Base-by-base conservation (phyloP, 2,113 vertebrate species). In the Coryphaenoides rupestris region DNA sequence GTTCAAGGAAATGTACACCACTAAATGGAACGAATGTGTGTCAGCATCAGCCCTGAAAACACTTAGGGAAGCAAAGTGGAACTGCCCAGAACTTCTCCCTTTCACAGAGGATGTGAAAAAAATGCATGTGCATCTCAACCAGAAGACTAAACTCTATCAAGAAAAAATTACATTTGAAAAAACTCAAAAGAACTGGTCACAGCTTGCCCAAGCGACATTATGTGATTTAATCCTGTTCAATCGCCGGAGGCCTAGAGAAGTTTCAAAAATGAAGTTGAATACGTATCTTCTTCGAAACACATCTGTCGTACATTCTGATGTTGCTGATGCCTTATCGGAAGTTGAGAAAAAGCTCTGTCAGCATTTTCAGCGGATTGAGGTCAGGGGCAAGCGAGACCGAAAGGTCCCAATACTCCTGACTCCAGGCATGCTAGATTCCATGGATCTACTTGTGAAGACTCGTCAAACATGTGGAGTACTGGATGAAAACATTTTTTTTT, bases 11-110 rank as follows among this genome's bases (percentile, higher is more conserved):
- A 23, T 70, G 24, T 67, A 52, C 53, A 55, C 62, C 1, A 56
- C 58, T 28, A 68, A 66, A 40, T 80, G 61, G 78, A 33, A 59
- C 66, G 63, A 66, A 19, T 21, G 21, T 10, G 61, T 74, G 24
- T 68, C 71, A n/a, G 14, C 63, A 28, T 22, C 61, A 26, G 62
- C 50, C 17, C 23, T 26, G 9, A 15, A 55, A 19, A 76, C 61
- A 59, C 55, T 76, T 1, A 60, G 23, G 57, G 58, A 81, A 28
- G 26, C 3, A 0, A 80, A 62, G 54, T 81, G 60, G 62, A 83
- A 79, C 23, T 63, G 53, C 19, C 70, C 79, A 17, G 63, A 74
- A 15, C 45, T 77, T 9, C 56, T 85, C 1, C 72, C 74, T 21
- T 77, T 76, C 28, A 65, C 62, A 16, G 45, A 56, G 50, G 68